A percentile compares a stretch with the other conserved stretches of the same genome.
These are phyloP conservation scores for Linnaemya vulpina DNA, from an alignment of 2,888 invertebrate genomes.

Conservation along the genomic window DNA sequence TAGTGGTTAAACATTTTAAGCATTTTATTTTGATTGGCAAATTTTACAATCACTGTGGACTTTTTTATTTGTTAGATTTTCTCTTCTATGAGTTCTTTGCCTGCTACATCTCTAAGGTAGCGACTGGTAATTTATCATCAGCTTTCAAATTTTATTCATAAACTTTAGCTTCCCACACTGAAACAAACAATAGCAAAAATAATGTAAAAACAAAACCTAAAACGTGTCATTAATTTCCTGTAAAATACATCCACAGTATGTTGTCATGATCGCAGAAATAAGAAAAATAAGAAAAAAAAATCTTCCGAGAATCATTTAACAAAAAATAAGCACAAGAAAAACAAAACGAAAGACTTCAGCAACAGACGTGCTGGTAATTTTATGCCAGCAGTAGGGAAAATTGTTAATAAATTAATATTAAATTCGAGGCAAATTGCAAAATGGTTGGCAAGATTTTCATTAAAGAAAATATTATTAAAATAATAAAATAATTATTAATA, in stretches of 20 bases:
- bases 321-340: neutral
- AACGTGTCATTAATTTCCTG: constrained; percentile 68
- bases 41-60: neutral
- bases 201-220: neutral
- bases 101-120: neutral
- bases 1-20: neutral
- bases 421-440: neutral
- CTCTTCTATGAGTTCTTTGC: neutral
- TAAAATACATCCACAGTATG: constrained; percentile 19
- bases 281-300: no score
- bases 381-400: neutral
- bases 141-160: constrained; percentile 7
- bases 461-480: neutral
- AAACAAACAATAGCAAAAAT: constrained; percentile 24
- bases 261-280: neutral
- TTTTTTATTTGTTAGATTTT: neutral
- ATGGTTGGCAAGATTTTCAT: neutral
- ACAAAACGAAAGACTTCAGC: constrained; percentile 55
- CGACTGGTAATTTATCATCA: constrained; percentile 12
- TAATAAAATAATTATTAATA: neutral
- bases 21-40: neutral
- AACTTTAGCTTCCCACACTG: constrained; percentile 62
- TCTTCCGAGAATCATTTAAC: constrained; percentile 6
- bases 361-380: constrained; percentile 29
- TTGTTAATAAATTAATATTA: neutral